These are phyloP conservation scores for Uloborus plumipes DNA, from an alignment of 2,888 invertebrate species.

Conservation along the genomic window DNA sequence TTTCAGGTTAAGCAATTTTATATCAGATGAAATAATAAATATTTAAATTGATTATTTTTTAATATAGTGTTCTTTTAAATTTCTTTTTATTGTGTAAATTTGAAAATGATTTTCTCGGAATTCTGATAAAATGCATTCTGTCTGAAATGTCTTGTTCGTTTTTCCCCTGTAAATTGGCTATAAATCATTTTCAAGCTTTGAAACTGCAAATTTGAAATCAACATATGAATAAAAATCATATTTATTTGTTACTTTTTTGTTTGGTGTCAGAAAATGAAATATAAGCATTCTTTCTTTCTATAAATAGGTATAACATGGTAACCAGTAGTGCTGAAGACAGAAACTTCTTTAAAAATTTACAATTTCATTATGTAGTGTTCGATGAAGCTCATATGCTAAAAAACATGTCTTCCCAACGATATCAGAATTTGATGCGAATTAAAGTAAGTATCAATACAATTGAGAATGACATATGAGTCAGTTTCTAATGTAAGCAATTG, in stretches of 20 bases:
- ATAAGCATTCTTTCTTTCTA: background rate
- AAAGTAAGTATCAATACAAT: constrained; percentile 75
- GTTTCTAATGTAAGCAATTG: background rate
- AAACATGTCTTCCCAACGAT: constrained; percentile 94
- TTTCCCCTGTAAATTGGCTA: no score
- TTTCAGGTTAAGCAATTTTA: no score
- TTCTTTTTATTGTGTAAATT: no score
- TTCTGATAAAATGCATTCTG: no score
- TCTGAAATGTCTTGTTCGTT: no score
- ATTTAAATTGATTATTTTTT: no score
- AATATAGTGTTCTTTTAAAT: no score
- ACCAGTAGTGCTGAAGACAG: constrained; percentile 89
- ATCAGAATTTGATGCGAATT: constrained; percentile 88
- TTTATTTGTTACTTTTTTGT: background rate
- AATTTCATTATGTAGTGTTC: constrained; percentile 92
- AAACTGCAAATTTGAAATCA: no score
- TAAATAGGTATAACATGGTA: constrained; percentile 79
- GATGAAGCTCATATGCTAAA: constrained; percentile 99
- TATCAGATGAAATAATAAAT: no score
- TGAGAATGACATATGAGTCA: background rate
- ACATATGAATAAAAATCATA: no score
- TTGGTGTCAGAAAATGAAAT: background rate
- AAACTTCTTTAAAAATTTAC: constrained; percentile 86
- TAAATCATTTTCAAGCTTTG: no score
- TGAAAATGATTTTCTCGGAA: no score